Percentiles rank a stretch among this genome's conserved stretches.
phyloP scores from a whole-genome alignment of 2,113 vertebrate genomes.

The Ornithorhynchus anatinus region DNA sequence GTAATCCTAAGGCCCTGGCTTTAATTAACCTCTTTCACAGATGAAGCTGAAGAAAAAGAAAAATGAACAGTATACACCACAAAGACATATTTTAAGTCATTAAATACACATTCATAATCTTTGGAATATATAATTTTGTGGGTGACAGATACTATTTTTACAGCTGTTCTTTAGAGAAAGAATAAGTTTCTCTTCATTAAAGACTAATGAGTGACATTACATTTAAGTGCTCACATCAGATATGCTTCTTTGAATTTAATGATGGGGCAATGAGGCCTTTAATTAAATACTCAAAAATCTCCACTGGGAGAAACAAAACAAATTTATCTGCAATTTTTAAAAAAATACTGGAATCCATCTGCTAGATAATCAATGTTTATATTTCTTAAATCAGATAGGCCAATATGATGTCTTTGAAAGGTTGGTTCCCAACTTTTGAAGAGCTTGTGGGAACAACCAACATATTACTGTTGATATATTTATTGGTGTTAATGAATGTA shows the following conservation, averaged over 20 bases:
- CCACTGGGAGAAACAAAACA: slow-evolving; percentile 80
- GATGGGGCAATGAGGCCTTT: slow-evolving; percentile 85
- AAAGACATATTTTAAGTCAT: slow-evolving; percentile 56
- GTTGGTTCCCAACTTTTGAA: neutral
- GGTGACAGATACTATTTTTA: slow-evolving; percentile 77
- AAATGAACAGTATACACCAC: neutral
- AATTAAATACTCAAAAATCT: slow-evolving; percentile 83
- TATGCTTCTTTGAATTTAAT: slow-evolving; percentile 86
- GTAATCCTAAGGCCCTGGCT: slow-evolving; percentile 22
- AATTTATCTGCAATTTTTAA: slow-evolving; percentile 72
- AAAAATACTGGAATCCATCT: slow-evolving; percentile 59
- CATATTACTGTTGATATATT: accelerated
- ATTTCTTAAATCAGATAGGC: slow-evolving; percentile 15
- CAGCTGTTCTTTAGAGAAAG: slow-evolving; percentile 77
- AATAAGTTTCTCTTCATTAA: slow-evolving; percentile 81
- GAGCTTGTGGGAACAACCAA: neutral
- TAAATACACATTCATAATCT: slow-evolving; percentile 66
- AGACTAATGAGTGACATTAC: slow-evolving; percentile 86
- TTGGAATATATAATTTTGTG: slow-evolving; percentile 69
- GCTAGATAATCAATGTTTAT: slow-evolving; percentile 43
- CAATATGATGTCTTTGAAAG: neutral
- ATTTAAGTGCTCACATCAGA: slow-evolving; percentile 82
- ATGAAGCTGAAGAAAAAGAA: slow-evolving; percentile 8
- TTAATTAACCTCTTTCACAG: slow-evolving; percentile 52
- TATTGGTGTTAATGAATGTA: neutral